Evolutionary conservation across 2,888 invertebrate genomes (phyloP), one percentile per base, ranked within the genome.

Genomic region (Theodoxus fluviatilis): DNA sequence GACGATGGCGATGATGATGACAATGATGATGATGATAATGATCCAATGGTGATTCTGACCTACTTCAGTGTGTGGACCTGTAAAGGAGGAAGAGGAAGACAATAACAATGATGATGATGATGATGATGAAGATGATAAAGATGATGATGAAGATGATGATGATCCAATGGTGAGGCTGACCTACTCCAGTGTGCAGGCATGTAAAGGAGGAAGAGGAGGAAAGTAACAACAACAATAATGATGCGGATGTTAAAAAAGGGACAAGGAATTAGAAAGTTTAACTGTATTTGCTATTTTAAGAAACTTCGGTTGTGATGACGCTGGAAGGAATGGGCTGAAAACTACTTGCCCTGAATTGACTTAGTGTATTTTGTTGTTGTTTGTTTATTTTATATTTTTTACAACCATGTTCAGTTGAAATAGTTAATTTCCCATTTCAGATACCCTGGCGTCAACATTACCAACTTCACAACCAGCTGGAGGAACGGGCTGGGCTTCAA

Each of bases 401-500:
- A 43, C 9, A 1, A 0, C 18, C 4, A 1, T 28, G n/a, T 31
- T 35, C 22, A 4, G 6, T n/a, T 25, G 22, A n/a, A 37, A 37
- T 64, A 33, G 47, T 43, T 72, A n/a, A 69, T 49, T 47, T 0
- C 6, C 25, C 71, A 4, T 77, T 80, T 6, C 77, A 85, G 86
- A 18, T 88, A 88, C 76, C 84, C 82, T 55, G 84, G 84, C 71
- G 89, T 89, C n/a, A 82, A 88, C 72, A 87, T 89, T 66, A 86
- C 85, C 37, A 89, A 90, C 81, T 89, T 89, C 83, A 84, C 88
- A 79, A 93, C 93, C 81, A 96, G 96, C 47, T 99, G 98, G 98
- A 90, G 98, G 75, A 95, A 93, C 76, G 98, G 98, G 7, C 91
- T 99, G 78, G 99, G 96, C 55, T 99, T 99, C 90, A 98, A 98